Evolutionary conservation across 2,797 vertebrate species (phyloP).

Genomic region (Heterohyrax brucei): DNA sequence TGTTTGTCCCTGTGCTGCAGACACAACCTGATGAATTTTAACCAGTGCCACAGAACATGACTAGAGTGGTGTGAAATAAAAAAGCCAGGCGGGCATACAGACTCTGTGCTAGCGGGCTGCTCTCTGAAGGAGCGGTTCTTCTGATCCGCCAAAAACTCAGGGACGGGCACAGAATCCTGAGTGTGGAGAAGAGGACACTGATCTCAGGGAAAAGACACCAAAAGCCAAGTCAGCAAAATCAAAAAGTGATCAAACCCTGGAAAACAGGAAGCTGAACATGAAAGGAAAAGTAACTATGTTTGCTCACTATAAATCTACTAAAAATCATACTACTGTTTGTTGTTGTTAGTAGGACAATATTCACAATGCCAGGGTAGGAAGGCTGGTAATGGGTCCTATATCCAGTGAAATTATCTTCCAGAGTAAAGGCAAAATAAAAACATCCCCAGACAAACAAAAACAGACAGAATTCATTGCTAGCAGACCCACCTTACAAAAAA

Average conservation of each 20-base stretch:
- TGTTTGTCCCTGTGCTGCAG: background rate
- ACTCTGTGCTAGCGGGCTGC: rapidly evolving
- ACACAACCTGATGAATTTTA: background rate
- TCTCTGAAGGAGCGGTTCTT: background rate
- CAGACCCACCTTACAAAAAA: no score
- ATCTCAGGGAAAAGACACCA: background rate
- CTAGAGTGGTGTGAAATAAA: background rate
- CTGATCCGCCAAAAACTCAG: background rate
- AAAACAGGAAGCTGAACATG: background rate
- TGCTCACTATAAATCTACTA: background rate
- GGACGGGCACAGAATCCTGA: background rate
- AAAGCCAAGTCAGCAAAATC: background rate
- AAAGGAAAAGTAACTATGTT: background rate
- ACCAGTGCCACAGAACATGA: background rate
- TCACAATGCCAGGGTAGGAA: no score
- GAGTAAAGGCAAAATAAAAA: no score
- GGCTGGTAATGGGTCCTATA: no score
- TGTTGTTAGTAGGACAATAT: no score
- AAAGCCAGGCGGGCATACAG: background rate
- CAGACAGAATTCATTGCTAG: no score
- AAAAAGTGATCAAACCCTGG: background rate
- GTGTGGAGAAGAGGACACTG: background rate
- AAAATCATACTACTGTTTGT: background rate
- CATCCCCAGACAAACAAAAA: no score
- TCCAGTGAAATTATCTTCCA: no score